Conservation (phyloP, 1,140 invertebrate genomes). For the Melitaea cinxia region DNA sequence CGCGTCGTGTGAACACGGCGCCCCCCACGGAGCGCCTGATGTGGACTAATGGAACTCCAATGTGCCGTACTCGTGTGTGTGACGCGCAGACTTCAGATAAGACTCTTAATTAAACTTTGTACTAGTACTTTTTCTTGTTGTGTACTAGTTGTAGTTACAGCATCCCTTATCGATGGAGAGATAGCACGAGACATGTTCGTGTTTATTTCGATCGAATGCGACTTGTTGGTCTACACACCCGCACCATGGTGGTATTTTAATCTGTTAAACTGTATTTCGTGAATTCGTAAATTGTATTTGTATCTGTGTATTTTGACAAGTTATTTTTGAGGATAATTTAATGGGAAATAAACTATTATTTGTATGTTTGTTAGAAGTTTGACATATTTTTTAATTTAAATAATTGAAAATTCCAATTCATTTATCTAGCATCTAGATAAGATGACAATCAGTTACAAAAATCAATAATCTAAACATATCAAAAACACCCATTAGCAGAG, state of each 20-base stretch:
- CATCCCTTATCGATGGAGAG: background rate
- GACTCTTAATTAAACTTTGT: background rate
- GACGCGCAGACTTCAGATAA: constrained; percentile 10
- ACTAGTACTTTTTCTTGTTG: background rate
- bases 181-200: background rate
- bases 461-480: background rate
- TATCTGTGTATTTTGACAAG: no score
- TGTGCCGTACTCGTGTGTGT: constrained; percentile 27
- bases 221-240: no score
- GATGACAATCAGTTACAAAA: no score
- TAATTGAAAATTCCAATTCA: no score
- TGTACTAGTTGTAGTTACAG: background rate
- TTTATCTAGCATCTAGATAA: no score
- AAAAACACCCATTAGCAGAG: background rate
- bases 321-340: no score
- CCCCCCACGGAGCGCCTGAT: constrained; percentile 28
- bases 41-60: constrained; percentile 39
- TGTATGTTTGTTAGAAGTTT: no score
- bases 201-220: background rate
- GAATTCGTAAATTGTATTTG: no score
- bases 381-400: no score
- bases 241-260: background rate
- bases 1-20: no score
- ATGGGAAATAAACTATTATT: no score
- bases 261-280: background rate